A percentile compares a stretch with the other conserved stretches of the same genome.
phyloP scores from a whole-genome alignment of 1,140 invertebrate genomes.

The Drosophila grimshawi region DNA sequence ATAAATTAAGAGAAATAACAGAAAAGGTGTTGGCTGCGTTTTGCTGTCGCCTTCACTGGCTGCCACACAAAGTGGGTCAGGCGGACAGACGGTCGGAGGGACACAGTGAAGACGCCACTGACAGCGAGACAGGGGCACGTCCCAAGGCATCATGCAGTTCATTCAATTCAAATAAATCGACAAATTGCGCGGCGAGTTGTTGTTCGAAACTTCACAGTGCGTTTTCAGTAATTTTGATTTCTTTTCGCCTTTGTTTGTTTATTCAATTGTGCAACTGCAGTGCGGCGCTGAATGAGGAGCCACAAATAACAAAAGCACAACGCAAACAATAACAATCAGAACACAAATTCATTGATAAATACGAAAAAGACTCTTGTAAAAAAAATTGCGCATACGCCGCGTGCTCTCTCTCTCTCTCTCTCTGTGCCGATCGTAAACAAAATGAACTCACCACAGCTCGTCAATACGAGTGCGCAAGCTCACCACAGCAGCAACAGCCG shows the following conservation, averaged over 20 bases:
- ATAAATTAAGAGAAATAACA: conserved; percentile 41
- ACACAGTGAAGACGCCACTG: conserved; percentile 8
- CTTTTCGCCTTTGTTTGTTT: conserved; percentile 42
- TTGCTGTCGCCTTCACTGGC: conserved; percentile 31
- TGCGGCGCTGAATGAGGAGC: conserved; percentile 36
- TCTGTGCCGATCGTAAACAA: conserved; percentile 43
- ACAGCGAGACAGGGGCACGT: conserved; percentile 38
- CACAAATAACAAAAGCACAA: conserved; percentile 16
- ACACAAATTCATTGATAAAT: conserved; percentile 73
- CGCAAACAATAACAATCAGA: conserved; percentile 9
- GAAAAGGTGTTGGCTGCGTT: conserved; percentile 55
- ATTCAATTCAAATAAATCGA: conserved; percentile 32
- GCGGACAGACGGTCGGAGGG: conserved; percentile 11
- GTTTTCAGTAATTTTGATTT: conserved; percentile 3
- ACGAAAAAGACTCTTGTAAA: conserved; percentile 13
- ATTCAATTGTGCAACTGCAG: conserved; percentile 63
- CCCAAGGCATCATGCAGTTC: conserved; percentile 32
- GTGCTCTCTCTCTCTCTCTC: conserved; percentile 20
- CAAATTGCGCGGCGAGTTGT: conserved; percentile 30
- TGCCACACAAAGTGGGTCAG: conserved; percentile 62
- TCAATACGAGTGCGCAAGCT: conserved; percentile 51
- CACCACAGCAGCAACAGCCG: conserved; percentile 41
- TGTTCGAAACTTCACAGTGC: background rate
- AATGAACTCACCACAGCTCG: conserved; percentile 75
- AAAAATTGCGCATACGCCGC: conserved; percentile 50